phyloP scores from a whole-genome alignment of 2,888 invertebrate species.

The Lycocerus yunnanus region DNA sequence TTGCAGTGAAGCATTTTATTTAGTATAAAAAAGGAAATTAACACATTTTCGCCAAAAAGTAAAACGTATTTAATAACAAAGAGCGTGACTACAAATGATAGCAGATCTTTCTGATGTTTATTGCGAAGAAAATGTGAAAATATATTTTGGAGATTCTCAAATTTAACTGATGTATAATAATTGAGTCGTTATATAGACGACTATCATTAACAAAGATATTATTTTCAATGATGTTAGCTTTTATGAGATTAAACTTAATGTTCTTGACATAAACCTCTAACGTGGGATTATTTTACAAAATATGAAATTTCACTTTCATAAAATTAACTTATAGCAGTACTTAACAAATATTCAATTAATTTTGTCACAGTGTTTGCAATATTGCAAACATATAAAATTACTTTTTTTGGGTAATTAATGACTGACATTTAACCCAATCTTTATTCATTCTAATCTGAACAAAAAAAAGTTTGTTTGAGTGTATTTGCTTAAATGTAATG shows the following conservation, averaged over 20 bases:
- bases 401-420: not conserved
- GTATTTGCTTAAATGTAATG: too few species aligned
- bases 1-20: conserved; percentile 21
- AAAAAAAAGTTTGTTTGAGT: too few species aligned
- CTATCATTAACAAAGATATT: conserved; percentile 15
- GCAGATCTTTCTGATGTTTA: conserved; percentile 7
- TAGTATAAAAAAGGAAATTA: conserved; percentile 25
- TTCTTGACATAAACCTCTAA: conserved; percentile 22
- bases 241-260: conserved; percentile 25
- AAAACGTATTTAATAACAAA: conserved; percentile 21
- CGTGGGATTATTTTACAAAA: conserved; percentile 9
- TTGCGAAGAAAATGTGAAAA: conserved; percentile 5
- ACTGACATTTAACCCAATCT: too few species aligned
- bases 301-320: conserved; percentile 1
- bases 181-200: conserved; percentile 26
- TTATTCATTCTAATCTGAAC: too few species aligned
- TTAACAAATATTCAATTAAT: not conserved
- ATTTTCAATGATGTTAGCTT: conserved; percentile 28
- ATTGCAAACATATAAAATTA: not conserved
- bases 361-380: not conserved
- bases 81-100: conserved; percentile 7
- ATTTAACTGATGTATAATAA: conserved; percentile 25
- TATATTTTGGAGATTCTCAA: conserved; percentile 14
- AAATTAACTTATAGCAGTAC: not conserved
- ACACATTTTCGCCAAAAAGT: conserved; percentile 17